Conservation (phyloP, 2,113 vertebrate species). For the Lonchura striata region DNA sequence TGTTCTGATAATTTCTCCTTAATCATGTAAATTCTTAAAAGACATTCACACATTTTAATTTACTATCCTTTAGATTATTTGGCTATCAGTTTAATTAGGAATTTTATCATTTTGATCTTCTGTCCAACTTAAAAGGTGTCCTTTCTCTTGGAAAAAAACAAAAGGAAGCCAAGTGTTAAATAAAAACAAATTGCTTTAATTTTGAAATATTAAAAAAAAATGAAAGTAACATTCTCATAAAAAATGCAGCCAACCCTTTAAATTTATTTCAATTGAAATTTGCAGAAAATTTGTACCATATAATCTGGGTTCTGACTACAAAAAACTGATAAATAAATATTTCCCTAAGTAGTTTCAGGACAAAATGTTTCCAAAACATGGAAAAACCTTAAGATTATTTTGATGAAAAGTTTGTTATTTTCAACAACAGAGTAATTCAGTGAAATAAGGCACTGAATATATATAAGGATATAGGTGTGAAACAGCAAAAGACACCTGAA, state of each 20-base stretch:
- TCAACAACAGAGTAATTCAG: neutral
- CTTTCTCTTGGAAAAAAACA: neutral
- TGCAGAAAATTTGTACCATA: neutral
- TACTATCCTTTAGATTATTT: neutral
- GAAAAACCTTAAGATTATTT: neutral
- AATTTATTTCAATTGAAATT: neutral
- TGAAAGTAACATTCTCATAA: neutral
- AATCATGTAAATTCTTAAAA: neutral
- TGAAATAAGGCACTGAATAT: neutral
- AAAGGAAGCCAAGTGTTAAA: neutral
- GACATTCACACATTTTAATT: neutral
- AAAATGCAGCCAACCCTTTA: neutral
- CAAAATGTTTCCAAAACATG: neutral
- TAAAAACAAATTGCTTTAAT: neutral
- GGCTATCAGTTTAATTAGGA: neutral
- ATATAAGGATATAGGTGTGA: slow-evolving; percentile 25
- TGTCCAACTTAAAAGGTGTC: neutral
- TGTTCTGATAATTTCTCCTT: neutral
- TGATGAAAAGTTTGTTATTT: neutral
- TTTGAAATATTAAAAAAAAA: neutral
- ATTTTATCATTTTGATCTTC: neutral
- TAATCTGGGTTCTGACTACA: neutral
- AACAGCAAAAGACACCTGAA: slow-evolving; percentile 40
- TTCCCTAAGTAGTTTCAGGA: neutral
- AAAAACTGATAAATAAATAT: neutral